Evolutionary conservation across 2,797 vertebrate genomes (phyloP).

Genomic region (Platalea minor): DNA sequence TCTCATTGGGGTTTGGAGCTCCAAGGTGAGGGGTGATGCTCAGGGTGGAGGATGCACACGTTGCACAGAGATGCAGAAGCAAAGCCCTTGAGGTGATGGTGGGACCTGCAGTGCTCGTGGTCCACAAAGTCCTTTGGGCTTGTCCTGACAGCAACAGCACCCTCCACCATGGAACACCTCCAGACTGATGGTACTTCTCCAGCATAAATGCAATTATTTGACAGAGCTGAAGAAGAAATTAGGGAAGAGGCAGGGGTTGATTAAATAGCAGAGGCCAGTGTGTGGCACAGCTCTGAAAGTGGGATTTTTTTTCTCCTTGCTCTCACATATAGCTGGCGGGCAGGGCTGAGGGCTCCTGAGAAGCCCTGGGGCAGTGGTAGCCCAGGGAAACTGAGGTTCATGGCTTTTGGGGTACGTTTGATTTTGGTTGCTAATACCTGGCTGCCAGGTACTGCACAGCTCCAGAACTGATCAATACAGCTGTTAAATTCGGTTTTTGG

Average conservation of each 20-base stretch:
- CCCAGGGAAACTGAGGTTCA: background rate
- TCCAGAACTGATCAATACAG: background rate
- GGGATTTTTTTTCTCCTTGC: background rate
- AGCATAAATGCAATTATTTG: background rate
- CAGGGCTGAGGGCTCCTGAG: background rate
- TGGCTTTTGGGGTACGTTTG: background rate
- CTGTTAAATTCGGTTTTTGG: accelerated
- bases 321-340: background rate
- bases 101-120: background rate
- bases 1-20: background rate
- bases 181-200: background rate
- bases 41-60: accelerated
- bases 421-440: background rate
- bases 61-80: background rate
- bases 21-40: background rate
- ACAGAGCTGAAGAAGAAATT: background rate
- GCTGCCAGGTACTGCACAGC: background rate
- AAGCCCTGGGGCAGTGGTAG: background rate
- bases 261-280: background rate
- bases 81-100: background rate
- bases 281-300: background rate
- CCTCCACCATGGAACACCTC: accelerated
- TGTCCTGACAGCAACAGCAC: background rate
- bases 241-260: background rate
- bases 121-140: background rate